A percentile compares a stretch with the other conserved stretches of the same genome.
phyloP scores from a whole-genome alignment of 2,797 vertebrate genomes.

The Parotocinclus haroldoi region DNA sequence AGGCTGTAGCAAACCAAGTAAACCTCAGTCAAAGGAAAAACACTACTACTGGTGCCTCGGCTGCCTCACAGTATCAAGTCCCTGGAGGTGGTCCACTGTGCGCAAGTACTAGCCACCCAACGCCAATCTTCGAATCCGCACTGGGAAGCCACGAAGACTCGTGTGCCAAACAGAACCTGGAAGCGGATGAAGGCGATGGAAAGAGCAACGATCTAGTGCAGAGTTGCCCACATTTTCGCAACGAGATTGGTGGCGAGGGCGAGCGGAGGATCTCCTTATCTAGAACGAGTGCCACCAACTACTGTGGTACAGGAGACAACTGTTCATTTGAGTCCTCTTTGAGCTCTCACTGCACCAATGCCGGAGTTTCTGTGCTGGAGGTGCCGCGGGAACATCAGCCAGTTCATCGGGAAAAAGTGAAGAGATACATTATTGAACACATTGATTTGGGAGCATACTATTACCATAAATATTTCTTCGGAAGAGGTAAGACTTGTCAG shows the following conservation, averaged over 20 bases:
- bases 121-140: slow-evolving; percentile 80
- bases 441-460: slow-evolving; percentile 97
- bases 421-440: slow-evolving; percentile 97
- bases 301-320: slow-evolving; percentile 80
- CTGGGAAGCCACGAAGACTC: slow-evolving; percentile 92
- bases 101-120: slow-evolving; percentile 53
- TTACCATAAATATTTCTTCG: slow-evolving; percentile 96
- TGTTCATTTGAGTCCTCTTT: slow-evolving; percentile 94
- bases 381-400: slow-evolving; percentile 93
- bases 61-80: slow-evolving; percentile 78
- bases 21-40: slow-evolving; percentile 89
- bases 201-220: slow-evolving; percentile 88
- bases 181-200: slow-evolving; percentile 89
- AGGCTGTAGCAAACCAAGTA: slow-evolving; percentile 83
- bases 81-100: slow-evolving; percentile 39
- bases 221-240: slow-evolving; percentile 90
- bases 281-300: slow-evolving; percentile 79
- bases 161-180: slow-evolving; percentile 89
- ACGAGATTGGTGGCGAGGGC: slow-evolving; percentile 92
- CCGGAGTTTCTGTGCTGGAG: slow-evolving; percentile 93
- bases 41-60: slow-evolving; percentile 92
- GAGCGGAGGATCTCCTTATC: slow-evolving; percentile 90
- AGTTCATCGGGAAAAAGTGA: slow-evolving; percentile 95
- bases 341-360: slow-evolving; percentile 97
- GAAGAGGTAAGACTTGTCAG: slow-evolving; percentile 79